Evolutionary conservation across 2,113 vertebrate genomes (phyloP).

Genomic region (Centropristis striata): DNA sequence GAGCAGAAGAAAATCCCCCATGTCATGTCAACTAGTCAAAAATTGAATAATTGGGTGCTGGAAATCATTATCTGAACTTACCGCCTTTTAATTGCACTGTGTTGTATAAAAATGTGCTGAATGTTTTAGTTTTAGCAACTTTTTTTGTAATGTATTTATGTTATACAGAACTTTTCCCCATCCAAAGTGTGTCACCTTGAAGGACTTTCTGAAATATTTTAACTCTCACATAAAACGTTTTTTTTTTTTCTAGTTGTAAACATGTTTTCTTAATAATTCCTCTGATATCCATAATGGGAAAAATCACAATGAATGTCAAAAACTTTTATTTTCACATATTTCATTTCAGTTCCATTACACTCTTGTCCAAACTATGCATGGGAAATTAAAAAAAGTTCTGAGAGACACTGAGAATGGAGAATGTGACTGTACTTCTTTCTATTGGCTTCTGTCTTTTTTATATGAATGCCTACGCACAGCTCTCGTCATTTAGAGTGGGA

Average conservation of each 20-base stretch:
- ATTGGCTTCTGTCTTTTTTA: not conserved
- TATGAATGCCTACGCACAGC: not conserved
- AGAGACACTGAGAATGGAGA: slow-evolving; percentile 79
- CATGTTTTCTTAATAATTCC: slow-evolving; percentile 77
- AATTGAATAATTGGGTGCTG: slow-evolving; percentile 60
- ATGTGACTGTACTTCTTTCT: slow-evolving; percentile 51
- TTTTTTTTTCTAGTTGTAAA: slow-evolving; percentile 53
- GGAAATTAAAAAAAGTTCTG: slow-evolving; percentile 87
- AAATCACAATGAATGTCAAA: slow-evolving; percentile 84
- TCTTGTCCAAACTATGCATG: slow-evolving; percentile 91
- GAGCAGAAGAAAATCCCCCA: slow-evolving; percentile 12
- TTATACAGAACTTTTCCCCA: slow-evolving; percentile 85
- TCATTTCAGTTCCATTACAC: slow-evolving; percentile 85
- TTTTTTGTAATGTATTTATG: slow-evolving; percentile 86
- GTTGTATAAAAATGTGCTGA: slow-evolving; percentile 84
- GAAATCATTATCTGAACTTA: slow-evolving; percentile 53
- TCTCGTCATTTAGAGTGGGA: not conserved
- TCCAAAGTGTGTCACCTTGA: slow-evolving; percentile 68
- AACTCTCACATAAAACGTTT: slow-evolving; percentile 55
- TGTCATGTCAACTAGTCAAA: slow-evolving; percentile 23
- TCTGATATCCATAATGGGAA: slow-evolving; percentile 72
- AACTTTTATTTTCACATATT: slow-evolving; percentile 69
- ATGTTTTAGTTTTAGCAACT: slow-evolving; percentile 82
- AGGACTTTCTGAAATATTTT: slow-evolving; percentile 78
- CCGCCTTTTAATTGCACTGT: slow-evolving; percentile 81